A percentile compares a stretch with the other conserved stretches of the same genome.
Conservation (phyloP, 2,797 vertebrate genomes). For the Enteromius viviparus region DNA sequence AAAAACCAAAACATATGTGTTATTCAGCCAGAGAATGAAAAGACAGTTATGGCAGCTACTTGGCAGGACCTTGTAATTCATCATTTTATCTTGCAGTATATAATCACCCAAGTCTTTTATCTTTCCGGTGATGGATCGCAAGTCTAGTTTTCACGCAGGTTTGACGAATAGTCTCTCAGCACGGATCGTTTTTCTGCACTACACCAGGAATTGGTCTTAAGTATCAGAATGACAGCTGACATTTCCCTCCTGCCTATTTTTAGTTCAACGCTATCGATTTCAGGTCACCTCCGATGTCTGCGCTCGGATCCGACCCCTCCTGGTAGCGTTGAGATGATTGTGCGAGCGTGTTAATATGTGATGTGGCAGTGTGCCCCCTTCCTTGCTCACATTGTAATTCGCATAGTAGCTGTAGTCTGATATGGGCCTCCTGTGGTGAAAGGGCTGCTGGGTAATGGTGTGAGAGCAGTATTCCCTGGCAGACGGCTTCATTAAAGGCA, state of each 20-base stretch:
- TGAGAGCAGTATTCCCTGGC: constrained; percentile 59
- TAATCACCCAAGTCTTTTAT: constrained; percentile 78
- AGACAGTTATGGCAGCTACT: constrained; percentile 5
- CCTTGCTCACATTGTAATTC: constrained; percentile 42
- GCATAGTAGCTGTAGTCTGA: constrained; percentile 47
- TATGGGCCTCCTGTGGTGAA: constrained; percentile 52
- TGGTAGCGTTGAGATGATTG: constrained; percentile 33
- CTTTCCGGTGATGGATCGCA: constrained; percentile 70
- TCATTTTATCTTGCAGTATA: constrained; percentile 50
- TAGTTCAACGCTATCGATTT: constrained; percentile 53
- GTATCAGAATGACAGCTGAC: constrained; percentile 55
- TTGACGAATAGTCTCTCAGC: constrained; percentile 40
- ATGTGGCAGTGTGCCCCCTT: constrained; percentile 28
- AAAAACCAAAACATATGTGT: neutral
- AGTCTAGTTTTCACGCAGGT: constrained; percentile 18
- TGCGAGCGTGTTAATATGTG: constrained; percentile 52
- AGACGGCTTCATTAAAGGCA: constrained; percentile 65
- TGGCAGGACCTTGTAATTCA: constrained; percentile 26
- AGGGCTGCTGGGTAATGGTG: constrained; percentile 60
- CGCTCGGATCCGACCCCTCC: constrained; percentile 23
- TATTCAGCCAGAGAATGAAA: neutral
- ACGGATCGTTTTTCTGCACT: constrained; percentile 31
- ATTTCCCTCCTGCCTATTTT: constrained; percentile 61
- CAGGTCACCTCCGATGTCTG: constrained; percentile 51
- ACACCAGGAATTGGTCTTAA: constrained; percentile 51